Evolutionary conservation across 37 sponge, comb jelly and placozoan species (phyloP), one percentile per base, ranked within the genome.

Genomic region (Cladorhizidae sp.): DNA sequence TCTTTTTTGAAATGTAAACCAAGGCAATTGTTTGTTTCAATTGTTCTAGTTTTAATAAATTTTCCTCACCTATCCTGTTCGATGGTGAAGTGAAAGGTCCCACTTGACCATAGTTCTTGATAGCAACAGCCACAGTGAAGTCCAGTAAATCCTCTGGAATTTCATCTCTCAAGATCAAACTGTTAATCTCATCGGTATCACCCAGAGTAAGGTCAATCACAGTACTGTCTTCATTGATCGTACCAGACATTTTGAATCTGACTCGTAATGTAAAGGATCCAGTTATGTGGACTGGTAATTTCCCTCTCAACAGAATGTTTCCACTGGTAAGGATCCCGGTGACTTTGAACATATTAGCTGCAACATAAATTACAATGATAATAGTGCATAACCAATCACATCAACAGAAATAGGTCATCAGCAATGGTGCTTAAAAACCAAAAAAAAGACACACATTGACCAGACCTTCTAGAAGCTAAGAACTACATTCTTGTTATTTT

Each of bases 61-160:
- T n/a, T n/a, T 26, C 41, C 81, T 80, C 72, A 81, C 82, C 72
- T 33, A 81, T 43, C 3, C 22, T 26, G 29, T 58, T 40, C 17
- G 82, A 73, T 29, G 56, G 20, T 29, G 40, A 22, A 7, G 73
- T 41, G n/a, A 43, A 31, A 0, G 26, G 57, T 3, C 82, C 62
- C 55, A 21, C 45, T 11, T 40, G 33, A 26, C 41, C 73, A 18
- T 26, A 40, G 49, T 26, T 22, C 33, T 14, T 21, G 22, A 81
- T 33, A 11, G 82, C 82, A 72, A 57, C 49, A 9, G 17, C 23
- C 29, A 72, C 82, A 11, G 42, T n/a, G 57, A 81, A 81, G 31
- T 37, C 25, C 12, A 38, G 72, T 28, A 81, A 81, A 1, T n/a
- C n/a, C n/a, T n/a, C 22, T 17, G 82, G 82, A 0, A 81, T 22